A percentile compares a stretch with the other conserved stretches of the same genome.
phyloP scores from a whole-genome alignment of 2,797 vertebrate genomes.

The Cossypha niveicapilla region DNA sequence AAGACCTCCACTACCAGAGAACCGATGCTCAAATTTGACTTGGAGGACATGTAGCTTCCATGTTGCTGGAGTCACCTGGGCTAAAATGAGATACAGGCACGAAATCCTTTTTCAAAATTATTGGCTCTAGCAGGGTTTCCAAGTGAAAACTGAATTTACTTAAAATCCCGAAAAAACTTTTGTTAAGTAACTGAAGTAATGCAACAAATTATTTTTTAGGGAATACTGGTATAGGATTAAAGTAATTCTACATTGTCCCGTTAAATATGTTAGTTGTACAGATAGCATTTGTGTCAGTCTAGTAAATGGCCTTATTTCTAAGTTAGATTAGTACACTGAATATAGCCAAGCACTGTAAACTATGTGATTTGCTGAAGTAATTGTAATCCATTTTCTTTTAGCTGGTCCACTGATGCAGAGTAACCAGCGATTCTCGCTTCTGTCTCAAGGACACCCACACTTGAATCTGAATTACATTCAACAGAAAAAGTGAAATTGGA shows the following conservation, averaged over 20 bases:
- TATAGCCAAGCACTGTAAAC: constrained; percentile 2
- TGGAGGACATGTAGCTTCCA: not conserved
- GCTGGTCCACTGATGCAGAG: constrained; percentile 88
- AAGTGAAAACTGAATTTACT: not conserved
- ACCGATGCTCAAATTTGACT: not conserved
- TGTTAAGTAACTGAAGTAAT: not conserved
- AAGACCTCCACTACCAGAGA: not conserved
- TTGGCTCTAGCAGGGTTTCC: not conserved
- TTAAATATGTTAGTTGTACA: not conserved
- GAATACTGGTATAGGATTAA: not conserved
- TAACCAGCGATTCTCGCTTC: constrained; percentile 87
- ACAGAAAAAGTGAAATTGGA: constrained; percentile 91
- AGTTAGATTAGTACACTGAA: not conserved
- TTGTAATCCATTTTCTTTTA: constrained; percentile 68
- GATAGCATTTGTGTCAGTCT: not conserved
- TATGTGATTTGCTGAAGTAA: constrained; percentile 51
- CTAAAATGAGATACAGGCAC: not conserved
- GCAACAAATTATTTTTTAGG: not conserved
- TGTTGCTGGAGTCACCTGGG: not conserved
- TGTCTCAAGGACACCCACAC: constrained; percentile 88
- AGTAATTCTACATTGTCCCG: not conserved
- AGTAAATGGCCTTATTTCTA: not conserved
- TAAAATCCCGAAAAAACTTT: not conserved
- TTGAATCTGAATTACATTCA: constrained; percentile 93
- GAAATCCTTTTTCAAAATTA: not conserved